phyloP scores from a whole-genome alignment of 2,888 invertebrate genomes.

The Prenolepis imparis region DNA sequence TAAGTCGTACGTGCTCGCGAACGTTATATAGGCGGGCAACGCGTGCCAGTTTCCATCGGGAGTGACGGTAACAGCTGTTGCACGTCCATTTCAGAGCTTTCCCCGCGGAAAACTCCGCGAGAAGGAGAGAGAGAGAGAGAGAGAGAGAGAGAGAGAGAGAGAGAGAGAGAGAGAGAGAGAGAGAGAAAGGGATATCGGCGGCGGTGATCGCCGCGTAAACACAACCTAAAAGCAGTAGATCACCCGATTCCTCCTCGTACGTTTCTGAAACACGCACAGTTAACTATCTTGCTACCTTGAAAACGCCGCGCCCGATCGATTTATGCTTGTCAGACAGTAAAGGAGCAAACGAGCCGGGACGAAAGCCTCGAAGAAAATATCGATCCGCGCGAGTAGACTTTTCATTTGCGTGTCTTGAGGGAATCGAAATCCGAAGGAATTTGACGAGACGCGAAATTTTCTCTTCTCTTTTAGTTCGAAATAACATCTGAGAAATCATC shows the following conservation, averaged over 20 bases:
- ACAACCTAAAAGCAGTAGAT: conserved; percentile 77
- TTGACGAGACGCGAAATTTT: background rate
- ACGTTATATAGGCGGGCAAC: conserved; percentile 67
- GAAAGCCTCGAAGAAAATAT: conserved; percentile 8
- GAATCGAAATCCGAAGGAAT: background rate
- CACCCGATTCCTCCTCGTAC: conserved; percentile 69
- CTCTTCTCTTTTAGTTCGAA: background rate
- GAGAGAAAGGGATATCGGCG: conserved; percentile 68
- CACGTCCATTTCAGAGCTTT: conserved; percentile 78
- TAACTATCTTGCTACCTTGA: conserved; percentile 54
- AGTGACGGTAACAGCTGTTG: conserved; percentile 82
- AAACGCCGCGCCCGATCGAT: conserved; percentile 55
- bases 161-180: background rate
- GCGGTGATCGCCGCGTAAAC: conserved; percentile 76
- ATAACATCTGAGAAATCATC: background rate
- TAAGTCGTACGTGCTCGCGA: conserved; percentile 77
- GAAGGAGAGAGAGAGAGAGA: conserved; percentile 4
- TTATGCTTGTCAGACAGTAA: conserved; percentile 38
- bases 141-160: background rate
- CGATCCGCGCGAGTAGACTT: background rate
- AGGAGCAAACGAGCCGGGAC: conserved; percentile 38
- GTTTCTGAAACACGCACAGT: conserved; percentile 68
- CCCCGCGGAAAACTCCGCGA: conserved; percentile 67
- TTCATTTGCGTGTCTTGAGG: conserved; percentile 21
- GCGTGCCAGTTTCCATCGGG: conserved; percentile 79